Evolutionary conservation across 2,797 vertebrate genomes (phyloP), one percentile per base, ranked within the genome.

Genomic region (Lepus townsendii): DNA sequence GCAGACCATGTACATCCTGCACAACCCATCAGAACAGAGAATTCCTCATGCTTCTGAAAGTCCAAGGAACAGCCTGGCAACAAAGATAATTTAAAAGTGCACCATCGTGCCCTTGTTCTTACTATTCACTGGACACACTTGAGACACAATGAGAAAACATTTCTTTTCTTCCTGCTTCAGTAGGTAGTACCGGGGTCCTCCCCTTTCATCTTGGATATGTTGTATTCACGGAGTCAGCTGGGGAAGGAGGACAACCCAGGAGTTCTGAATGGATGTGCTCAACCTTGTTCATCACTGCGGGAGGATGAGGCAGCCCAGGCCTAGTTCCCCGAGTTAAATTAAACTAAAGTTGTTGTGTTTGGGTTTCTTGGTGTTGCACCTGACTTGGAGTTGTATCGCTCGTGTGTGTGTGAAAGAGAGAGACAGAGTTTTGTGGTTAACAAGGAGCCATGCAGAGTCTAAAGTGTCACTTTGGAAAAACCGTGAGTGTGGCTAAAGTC

Each of bases 31-130:
- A 38, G 73, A 83, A 90, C 84, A 83, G 80, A 96, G 68, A 80
- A 72, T 76, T 83, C 87, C 75, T 85, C 66, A 2, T 57, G 5
- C 75, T 93, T 80, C 26, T 16, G 38, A 60, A 30, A 83, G 90
- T 60, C 92, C 66, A 9, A 57, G 85, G 17, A 89, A 69, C 83
- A 69, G 71, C 12, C 11, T 6, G 13, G 82, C 69, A 54, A 5
- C 92, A 85, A 60, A 93, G 85, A 89, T 72, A 95, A 76, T 57
- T 75, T 68, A 22, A 60, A 78, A n/a, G 38, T 32, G 79, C 54
- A 71, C 88, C 54, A 0, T 24, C 3, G 19, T 19, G 32, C 42
- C 66, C 77, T 72, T 89, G 66, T 92, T 92, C 76, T 96, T 30
- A n/a, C 42, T 30, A 2, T 73, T 76, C 57, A n/a, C 50, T 3